Percentiles rank a stretch among this genome's conserved stretches.
Evolutionary conservation across 2,888 invertebrate genomes (phyloP).

Genomic region (Tiliacea citrago): DNA sequence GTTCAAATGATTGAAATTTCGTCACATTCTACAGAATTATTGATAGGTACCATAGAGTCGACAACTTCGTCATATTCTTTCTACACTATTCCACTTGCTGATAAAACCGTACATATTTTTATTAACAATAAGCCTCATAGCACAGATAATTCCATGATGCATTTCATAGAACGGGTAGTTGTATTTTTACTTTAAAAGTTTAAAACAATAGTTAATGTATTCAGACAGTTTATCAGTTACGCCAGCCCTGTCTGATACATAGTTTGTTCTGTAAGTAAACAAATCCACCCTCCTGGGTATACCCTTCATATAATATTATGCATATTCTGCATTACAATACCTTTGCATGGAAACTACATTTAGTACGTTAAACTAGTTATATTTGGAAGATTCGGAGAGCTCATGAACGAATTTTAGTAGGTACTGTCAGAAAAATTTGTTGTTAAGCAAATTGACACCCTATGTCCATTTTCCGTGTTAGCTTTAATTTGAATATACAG

Average conservation of each 20-base stretch:
- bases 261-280: slow-evolving; percentile 42
- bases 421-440: neutral
- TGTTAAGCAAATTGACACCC: neutral
- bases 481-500: neutral
- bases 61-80: neutral
- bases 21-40: neutral
- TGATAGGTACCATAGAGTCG: neutral
- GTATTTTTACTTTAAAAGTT: neutral
- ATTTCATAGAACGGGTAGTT: neutral
- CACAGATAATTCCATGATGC: neutral
- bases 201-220: slow-evolving; percentile 7
- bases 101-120: neutral
- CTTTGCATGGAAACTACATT: neutral
- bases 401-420: slow-evolving; percentile 11
- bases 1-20: neutral
- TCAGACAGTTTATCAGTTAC: slow-evolving; percentile 26
- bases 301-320: slow-evolving; percentile 27
- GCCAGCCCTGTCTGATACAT: neutral
- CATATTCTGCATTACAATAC: slow-evolving; percentile 34
- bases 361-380: neutral
- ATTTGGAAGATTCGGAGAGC: slow-evolving; percentile 1
- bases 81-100: neutral
- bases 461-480: neutral
- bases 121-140: neutral
- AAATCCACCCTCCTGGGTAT: slow-evolving; percentile 23